phyloP scores from a whole-genome alignment of 2,113 vertebrate genomes.

The Guaruba guarouba region DNA sequence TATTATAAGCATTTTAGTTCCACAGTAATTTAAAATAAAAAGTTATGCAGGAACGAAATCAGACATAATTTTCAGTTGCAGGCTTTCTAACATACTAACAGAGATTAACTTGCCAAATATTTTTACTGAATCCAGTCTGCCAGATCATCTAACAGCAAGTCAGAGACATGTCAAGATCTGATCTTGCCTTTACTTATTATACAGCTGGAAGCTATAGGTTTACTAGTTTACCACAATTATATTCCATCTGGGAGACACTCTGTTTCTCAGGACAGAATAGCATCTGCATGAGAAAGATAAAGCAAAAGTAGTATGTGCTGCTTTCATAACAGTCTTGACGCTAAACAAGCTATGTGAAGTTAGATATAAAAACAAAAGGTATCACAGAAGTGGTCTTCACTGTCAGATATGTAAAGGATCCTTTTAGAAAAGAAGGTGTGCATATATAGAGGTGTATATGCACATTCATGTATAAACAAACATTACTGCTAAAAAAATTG shows the following conservation, averaged over 20 bases:
- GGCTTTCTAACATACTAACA: not conserved
- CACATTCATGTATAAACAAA: not conserved
- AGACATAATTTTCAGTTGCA: not conserved
- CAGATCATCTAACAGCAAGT: not conserved
- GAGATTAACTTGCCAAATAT: constrained; percentile 3
- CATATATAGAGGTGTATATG: not conserved
- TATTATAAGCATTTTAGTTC: not conserved
- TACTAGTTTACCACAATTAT: constrained; percentile 4
- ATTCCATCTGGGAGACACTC: not conserved
- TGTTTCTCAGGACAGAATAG: not conserved
- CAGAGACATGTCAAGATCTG: not conserved
- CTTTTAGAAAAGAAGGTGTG: not conserved
- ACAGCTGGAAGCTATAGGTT: constrained; percentile 12
- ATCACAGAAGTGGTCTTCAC: not conserved
- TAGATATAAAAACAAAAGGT: not conserved
- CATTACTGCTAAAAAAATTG: not conserved
- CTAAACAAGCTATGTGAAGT: not conserved
- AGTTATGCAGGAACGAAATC: not conserved
- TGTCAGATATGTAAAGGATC: not conserved
- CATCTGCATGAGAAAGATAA: not conserved
- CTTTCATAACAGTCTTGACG: not conserved
- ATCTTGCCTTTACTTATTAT: constrained; percentile 4
- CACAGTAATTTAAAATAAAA: not conserved
- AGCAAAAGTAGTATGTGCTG: not conserved
- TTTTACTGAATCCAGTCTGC: not conserved